phyloP scores from a whole-genome alignment of 2,888 invertebrate species.

The Copidosoma aretas region DNA sequence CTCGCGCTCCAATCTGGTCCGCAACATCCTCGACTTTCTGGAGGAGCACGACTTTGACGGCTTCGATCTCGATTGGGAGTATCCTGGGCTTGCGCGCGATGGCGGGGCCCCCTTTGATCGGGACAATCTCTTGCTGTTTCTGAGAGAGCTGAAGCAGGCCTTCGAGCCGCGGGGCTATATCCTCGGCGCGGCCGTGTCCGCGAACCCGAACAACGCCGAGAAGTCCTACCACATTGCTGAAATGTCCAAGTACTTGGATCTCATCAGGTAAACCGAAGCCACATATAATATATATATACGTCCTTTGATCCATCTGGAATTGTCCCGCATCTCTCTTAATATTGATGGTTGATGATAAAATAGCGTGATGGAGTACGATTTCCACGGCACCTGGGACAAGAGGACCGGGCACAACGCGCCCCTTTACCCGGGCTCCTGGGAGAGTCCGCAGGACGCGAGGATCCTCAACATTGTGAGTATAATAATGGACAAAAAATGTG shows the following conservation, averaged over 20 bases:
- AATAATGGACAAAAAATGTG: no score
- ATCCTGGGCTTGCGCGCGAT: slow-evolving; percentile 68
- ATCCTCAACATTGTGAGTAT: background rate
- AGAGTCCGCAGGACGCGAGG: slow-evolving; percentile 3
- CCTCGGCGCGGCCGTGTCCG: slow-evolving; percentile 63
- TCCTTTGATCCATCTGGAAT: no score
- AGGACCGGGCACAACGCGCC: slow-evolving; percentile 74
- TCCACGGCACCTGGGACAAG: slow-evolving; percentile 66
- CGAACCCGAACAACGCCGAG: slow-evolving; percentile 63
- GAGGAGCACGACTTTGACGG: slow-evolving; percentile 71
- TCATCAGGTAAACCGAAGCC: no score
- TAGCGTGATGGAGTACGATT: slow-evolving; percentile 79
- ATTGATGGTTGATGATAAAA: no score
- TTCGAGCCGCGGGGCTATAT: slow-evolving; percentile 64
- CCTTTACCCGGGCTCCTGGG: slow-evolving; percentile 61
- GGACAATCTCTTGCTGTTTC: slow-evolving; percentile 65
- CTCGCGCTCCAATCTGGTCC: slow-evolving; percentile 66
- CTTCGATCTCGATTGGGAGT: slow-evolving; percentile 78
- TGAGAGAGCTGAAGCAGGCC: slow-evolving; percentile 67
- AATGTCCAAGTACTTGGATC: slow-evolving; percentile 70
- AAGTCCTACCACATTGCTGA: slow-evolving; percentile 69
- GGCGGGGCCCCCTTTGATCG: slow-evolving; percentile 63
- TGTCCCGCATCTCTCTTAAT: no score
- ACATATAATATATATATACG: no score
- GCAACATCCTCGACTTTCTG: slow-evolving; percentile 66